phyloP scores from a whole-genome alignment of 2,888 invertebrate genomes.

The Dryococelus australis region DNA sequence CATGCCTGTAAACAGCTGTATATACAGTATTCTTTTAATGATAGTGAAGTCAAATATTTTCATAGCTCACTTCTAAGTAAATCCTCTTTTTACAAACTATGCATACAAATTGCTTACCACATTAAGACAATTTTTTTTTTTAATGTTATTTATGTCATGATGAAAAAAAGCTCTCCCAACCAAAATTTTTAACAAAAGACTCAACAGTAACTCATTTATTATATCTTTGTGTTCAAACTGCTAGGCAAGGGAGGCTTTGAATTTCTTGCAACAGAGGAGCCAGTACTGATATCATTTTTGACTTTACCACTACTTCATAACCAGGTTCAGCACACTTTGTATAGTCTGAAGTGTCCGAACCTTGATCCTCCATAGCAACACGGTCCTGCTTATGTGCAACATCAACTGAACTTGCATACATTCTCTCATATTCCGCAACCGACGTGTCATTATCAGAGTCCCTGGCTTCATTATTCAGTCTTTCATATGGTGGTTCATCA shows the following conservation, averaged over 20 bases:
- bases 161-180: no score
- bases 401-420: constrained; percentile 13
- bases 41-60: no score
- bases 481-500: constrained; percentile 74
- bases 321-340: constrained; percentile 21
- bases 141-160: no score
- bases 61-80: no score
- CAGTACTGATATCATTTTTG: neutral
- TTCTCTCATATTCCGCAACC: constrained; percentile 36
- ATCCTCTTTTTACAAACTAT: no score
- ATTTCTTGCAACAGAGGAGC: neutral
- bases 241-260: neutral
- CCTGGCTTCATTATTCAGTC: constrained; percentile 57
- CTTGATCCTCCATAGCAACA: neutral
- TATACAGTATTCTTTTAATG: no score
- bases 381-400: neutral
- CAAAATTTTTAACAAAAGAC: no score
- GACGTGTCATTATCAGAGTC: constrained; percentile 37
- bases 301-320: constrained; percentile 37
- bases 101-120: no score
- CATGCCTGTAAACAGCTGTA: no score
- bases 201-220: neutral
- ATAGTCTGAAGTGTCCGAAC: neutral
- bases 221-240: neutral
- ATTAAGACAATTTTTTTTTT: no score